These are phyloP conservation scores for Drosophila formosana DNA, from an alignment of 2,888 invertebrate genomes.

Conservation along the genomic window DNA sequence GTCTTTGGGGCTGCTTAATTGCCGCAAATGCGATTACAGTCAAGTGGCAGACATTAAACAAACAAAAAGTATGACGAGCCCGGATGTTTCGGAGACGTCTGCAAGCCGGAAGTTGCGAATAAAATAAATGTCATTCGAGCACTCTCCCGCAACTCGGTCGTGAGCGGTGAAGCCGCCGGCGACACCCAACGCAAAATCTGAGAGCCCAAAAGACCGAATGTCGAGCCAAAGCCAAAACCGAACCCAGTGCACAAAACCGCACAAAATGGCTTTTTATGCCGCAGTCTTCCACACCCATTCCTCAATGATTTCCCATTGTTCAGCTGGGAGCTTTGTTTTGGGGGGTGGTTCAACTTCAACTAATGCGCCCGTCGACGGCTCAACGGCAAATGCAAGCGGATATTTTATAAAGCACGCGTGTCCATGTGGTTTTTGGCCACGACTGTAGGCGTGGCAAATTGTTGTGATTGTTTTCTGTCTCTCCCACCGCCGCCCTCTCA, in stretches of 20 bases:
- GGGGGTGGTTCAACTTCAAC: conserved; percentile 29
- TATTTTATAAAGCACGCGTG: conserved; percentile 66
- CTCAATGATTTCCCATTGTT: conserved; percentile 49
- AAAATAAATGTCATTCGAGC: conserved; percentile 76
- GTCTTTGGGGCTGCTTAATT: conserved; percentile 81
- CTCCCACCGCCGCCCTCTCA: conserved; percentile 10
- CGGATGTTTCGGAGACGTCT: conserved; percentile 76
- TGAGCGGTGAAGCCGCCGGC: conserved; percentile 13
- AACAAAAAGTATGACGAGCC: conserved; percentile 76
- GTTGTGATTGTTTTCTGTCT: conserved; percentile 70
- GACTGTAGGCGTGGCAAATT: conserved; percentile 74
- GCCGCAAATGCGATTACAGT: conserved; percentile 84
- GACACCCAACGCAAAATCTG: conserved; percentile 12
- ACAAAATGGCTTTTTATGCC: conserved; percentile 77
- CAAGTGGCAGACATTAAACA: conserved; percentile 82
- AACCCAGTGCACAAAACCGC: conserved; percentile 55
- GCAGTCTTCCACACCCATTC: conserved; percentile 34
- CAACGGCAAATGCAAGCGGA: conserved; percentile 58
- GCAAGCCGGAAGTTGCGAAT: conserved; percentile 77
- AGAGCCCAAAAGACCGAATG: conserved; percentile 7
- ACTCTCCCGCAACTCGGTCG: not conserved
- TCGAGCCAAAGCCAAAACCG: not conserved
- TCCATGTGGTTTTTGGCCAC: conserved; percentile 62
- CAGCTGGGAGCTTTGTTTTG: conserved; percentile 1
- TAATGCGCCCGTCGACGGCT: conserved; percentile 64